These are phyloP conservation scores for Melinopterus prodromus DNA, from an alignment of 2,888 invertebrate genomes.

Conservation along the genomic window DNA sequence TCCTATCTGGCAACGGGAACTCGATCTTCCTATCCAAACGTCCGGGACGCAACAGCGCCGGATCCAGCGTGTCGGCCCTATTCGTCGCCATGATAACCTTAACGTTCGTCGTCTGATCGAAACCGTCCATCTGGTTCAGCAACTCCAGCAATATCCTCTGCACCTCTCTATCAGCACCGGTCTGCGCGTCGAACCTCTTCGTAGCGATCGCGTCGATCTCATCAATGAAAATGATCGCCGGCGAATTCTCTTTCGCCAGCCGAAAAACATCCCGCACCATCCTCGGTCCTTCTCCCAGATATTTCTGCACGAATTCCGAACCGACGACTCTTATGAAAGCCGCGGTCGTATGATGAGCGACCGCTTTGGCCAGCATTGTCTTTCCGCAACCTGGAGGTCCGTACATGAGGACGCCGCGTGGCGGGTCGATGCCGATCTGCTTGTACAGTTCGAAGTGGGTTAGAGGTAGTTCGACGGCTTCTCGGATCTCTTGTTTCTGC, in stretches of 20 bases:
- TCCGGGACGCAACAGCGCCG: conserved; percentile 94
- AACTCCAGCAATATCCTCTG: conserved; percentile 97
- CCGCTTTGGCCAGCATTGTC: conserved; percentile 99
- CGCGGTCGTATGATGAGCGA: conserved; percentile 98
- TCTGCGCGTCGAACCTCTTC: conserved; percentile 97
- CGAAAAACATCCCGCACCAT: conserved; percentile 99
- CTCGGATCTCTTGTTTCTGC: conserved; percentile 99
- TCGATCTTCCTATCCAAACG: conserved; percentile 98
- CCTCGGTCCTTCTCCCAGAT: conserved; percentile 97
- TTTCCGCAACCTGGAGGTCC: conserved; percentile 99
- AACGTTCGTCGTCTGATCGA: conserved; percentile 99
- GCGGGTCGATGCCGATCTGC: conserved; percentile 99
- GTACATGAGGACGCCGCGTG: conserved; percentile 97
- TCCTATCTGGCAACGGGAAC: conserved; percentile 93
- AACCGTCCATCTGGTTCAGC: conserved; percentile 99
- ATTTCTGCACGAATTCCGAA: conserved; percentile 99
- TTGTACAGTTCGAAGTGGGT: conserved; percentile 99
- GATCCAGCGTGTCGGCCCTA: conserved; percentile 97
- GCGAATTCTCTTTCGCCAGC: conserved; percentile 98
- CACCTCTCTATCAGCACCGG: conserved; percentile 97
- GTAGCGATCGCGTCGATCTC: conserved; percentile 99
- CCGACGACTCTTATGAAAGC: conserved; percentile 99
- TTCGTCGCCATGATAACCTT: conserved; percentile 97
- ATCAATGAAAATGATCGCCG: conserved; percentile 99
- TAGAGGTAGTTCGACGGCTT: conserved; percentile 97